Percentiles rank a stretch among this genome's conserved stretches.
Conservation (phyloP, 1,140 invertebrate genomes). For the Portunus trituberculatus region DNA sequence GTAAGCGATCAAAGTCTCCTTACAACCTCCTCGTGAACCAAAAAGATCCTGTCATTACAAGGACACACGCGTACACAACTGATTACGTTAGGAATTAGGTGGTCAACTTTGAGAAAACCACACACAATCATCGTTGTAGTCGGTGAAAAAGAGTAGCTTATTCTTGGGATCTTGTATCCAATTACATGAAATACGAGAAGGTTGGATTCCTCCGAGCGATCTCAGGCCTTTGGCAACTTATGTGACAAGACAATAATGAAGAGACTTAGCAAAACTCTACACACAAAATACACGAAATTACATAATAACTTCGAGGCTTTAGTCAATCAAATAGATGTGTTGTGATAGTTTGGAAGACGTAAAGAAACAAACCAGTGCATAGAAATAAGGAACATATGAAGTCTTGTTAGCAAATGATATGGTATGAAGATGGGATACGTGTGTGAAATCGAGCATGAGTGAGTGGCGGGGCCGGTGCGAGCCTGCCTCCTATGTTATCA, state of each 20-base stretch:
- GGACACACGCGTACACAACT: neutral
- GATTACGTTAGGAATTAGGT: neutral
- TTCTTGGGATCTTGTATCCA: neutral
- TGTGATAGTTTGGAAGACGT: too few species aligned
- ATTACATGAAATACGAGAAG: neutral
- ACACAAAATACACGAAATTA: neutral
- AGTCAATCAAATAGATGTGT: too few species aligned
- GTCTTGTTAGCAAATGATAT: too few species aligned
- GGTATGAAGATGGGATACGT: too few species aligned
- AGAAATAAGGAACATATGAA: too few species aligned
- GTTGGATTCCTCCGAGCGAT: neutral
- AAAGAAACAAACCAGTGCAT: too few species aligned
- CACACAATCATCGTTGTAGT: neutral
- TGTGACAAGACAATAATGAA: neutral
- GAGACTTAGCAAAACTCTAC: too few species aligned
- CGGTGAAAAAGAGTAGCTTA: neutral
- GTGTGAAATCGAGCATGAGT: too few species aligned
- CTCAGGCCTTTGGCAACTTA: neutral
- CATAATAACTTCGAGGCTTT: neutral
- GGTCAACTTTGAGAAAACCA: neutral
- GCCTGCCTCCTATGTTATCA: too few species aligned
- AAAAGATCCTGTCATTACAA: neutral
- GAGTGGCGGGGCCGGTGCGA: too few species aligned
- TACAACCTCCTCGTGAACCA: neutral
- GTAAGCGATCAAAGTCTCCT: neutral